A percentile compares a stretch with the other conserved stretches of the same genome.
These are phyloP conservation scores for Molossus molossus DNA, from an alignment of 2,797 vertebrate genomes.

Conservation along the genomic window DNA sequence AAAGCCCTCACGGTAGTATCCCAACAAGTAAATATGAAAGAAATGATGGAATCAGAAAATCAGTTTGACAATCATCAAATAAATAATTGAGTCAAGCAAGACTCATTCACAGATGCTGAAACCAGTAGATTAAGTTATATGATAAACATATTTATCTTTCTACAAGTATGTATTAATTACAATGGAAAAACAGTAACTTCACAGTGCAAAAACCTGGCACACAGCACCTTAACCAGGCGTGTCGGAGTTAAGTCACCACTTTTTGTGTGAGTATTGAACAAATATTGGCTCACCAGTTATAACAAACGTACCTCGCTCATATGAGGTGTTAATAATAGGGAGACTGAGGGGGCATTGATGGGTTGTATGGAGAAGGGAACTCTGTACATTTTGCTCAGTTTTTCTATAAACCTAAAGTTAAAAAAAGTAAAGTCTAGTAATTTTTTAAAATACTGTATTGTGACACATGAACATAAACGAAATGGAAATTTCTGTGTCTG, in stretches of 20 bases:
- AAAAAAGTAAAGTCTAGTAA: not conserved
- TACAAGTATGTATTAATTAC: not conserved
- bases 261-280: not conserved
- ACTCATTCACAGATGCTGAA: not conserved
- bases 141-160: not conserved
- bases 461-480: not conserved
- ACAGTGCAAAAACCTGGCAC: not conserved
- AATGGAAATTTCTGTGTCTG: not conserved
- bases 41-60: not conserved
- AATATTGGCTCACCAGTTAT: not conserved
- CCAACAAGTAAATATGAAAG: not conserved
- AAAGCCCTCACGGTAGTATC: not conserved
- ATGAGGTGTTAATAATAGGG: not conserved
- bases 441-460: not conserved
- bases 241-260: not conserved
- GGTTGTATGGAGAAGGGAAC: not conserved
- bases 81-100: not conserved
- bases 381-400: too few relatives aligned
- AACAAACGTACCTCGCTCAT: not conserved
- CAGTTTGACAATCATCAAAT: not conserved
- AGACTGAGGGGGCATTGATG: not conserved
- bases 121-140: not conserved
- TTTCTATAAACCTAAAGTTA: not conserved
- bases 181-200: not conserved
- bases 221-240: too few relatives aligned